A percentile compares a stretch with the other conserved stretches of the same genome.
Evolutionary conservation across 1,140 invertebrate species (phyloP).

Genomic region (Zaprionus taronus): DNA sequence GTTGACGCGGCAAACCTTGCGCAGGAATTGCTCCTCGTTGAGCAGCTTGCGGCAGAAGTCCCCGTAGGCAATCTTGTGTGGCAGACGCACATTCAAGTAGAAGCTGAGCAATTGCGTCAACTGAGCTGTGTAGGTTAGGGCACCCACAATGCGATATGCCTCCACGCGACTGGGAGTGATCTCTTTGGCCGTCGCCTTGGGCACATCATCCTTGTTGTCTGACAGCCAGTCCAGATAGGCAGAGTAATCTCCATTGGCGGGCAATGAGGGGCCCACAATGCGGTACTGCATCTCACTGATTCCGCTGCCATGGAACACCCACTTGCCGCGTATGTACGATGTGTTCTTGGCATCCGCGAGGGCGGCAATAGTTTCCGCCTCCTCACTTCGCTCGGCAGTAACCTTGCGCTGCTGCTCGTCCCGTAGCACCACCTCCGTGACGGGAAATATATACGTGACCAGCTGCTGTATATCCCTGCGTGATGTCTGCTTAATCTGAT

Average conservation of each 20-base stretch:
- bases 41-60: slow-evolving; percentile 89
- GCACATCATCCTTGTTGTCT: slow-evolving; percentile 88
- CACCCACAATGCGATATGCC: slow-evolving; percentile 91
- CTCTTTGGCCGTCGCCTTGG: slow-evolving; percentile 84
- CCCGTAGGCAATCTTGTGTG: slow-evolving; percentile 90
- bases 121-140: slow-evolving; percentile 92
- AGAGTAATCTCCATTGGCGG: slow-evolving; percentile 90
- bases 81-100: slow-evolving; percentile 90
- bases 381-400: slow-evolving; percentile 74
- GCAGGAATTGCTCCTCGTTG: slow-evolving; percentile 89
- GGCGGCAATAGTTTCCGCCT: slow-evolving; percentile 88
- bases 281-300: slow-evolving; percentile 88
- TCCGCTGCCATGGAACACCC: slow-evolving; percentile 89
- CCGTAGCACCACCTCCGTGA: slow-evolving; percentile 83
- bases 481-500: slow-evolving; percentile 87
- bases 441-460: slow-evolving; percentile 90
- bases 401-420: slow-evolving; percentile 66
- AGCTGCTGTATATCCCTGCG: slow-evolving; percentile 87
- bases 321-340: slow-evolving; percentile 90
- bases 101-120: slow-evolving; percentile 90
- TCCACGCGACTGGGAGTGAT: slow-evolving; percentile 86
- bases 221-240: slow-evolving; percentile 90
- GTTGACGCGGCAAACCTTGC: slow-evolving; percentile 91
- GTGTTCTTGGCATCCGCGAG: slow-evolving; percentile 91
- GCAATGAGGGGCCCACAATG: slow-evolving; percentile 90